These are phyloP conservation scores for Epizoanthus illoricatus DNA, from an alignment of 92 coral and sea anemone species.

Conservation along the genomic window DNA sequence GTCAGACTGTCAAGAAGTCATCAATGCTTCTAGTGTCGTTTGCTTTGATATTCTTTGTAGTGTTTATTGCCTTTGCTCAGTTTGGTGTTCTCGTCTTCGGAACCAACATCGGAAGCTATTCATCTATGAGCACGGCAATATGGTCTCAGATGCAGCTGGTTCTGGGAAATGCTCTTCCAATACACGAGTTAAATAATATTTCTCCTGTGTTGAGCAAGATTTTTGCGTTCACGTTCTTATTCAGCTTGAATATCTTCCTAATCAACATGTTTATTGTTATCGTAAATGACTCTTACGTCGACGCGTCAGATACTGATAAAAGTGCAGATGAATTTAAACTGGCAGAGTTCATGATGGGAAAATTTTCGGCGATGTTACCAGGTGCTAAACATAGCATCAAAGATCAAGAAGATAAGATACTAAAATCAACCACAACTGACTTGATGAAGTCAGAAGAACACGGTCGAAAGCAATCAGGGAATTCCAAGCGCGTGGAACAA, in stretches of 20 bases:
- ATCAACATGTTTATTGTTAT: constrained; percentile 35
- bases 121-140: background rate
- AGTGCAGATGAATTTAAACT: constrained; percentile 22
- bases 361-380: background rate
- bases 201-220: background rate
- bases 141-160: constrained; percentile 33
- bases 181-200: constrained; percentile 3
- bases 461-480: background rate
- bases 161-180: constrained; percentile 24
- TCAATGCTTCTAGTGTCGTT: constrained; percentile 7
- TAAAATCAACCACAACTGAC: background rate
- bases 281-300: constrained; percentile 31
- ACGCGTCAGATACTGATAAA: constrained; percentile 24
- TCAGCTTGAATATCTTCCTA: constrained; percentile 21
- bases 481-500: background rate
- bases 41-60: constrained; percentile 1
- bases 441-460: background rate
- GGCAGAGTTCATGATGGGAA: constrained; percentile 3
- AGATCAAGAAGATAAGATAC: background rate
- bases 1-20: constrained; percentile 14
- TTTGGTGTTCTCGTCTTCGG: constrained; percentile 25
- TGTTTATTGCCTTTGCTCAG: constrained; percentile 36
- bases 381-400: background rate
- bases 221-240: constrained; percentile 26
- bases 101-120: constrained; percentile 12